Percentiles rank a stretch among this genome's conserved stretches.
Conservation (phyloP, 2,113 vertebrate species). For the Smithornis capensis region DNA sequence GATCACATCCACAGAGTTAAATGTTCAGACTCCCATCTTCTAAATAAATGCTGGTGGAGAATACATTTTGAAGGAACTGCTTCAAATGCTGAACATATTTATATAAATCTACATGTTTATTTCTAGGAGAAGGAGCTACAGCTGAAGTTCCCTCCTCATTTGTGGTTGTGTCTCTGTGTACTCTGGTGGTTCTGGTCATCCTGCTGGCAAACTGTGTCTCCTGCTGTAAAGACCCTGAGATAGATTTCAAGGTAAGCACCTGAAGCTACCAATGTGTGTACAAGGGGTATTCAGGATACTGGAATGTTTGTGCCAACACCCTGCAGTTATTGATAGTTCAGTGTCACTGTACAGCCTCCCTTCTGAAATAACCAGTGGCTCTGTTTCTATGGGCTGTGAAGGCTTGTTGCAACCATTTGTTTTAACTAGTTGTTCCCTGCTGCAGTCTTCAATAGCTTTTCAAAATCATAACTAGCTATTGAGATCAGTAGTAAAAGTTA, state of each 20-base stretch:
- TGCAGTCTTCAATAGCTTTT: not conserved
- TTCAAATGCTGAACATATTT: not conserved
- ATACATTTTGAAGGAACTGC: not conserved
- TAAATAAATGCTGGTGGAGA: not conserved
- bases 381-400: not conserved
- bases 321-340: not conserved
- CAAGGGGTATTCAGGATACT: not conserved
- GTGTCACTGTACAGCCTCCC: not conserved
- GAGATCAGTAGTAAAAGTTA: not conserved
- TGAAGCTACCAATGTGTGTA: not conserved
- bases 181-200: constrained; percentile 81
- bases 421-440: not conserved
- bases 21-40: not conserved
- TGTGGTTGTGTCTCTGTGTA: constrained; percentile 81
- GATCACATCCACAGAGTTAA: not conserved
- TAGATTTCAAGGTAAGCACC: constrained; percentile 93
- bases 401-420: not conserved
- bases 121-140: constrained; percentile 69
- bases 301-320: not conserved
- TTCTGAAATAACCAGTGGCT: not conserved
- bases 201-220: constrained; percentile 88
- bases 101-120: not conserved
- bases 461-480: not conserved
- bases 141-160: constrained; percentile 73
- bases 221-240: constrained; percentile 95